phyloP scores from a whole-genome alignment of 2,797 vertebrate species.

The Psittacula echo region DNA sequence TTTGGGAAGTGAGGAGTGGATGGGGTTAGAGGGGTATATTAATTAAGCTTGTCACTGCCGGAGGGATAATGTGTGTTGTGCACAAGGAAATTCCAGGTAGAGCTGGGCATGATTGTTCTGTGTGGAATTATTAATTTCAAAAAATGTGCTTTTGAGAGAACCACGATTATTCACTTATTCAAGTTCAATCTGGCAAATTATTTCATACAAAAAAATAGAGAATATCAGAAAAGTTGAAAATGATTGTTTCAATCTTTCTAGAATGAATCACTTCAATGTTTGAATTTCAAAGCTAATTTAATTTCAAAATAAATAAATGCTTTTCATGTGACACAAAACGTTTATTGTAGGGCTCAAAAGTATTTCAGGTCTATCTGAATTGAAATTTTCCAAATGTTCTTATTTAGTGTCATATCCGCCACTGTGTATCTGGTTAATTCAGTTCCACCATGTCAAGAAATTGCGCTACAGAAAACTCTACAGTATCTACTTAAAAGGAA shows the following conservation, averaged over 20 bases:
- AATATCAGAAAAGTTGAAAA: not conserved
- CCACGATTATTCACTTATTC: not conserved
- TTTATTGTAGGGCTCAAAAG: not conserved
- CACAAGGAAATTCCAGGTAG: not conserved
- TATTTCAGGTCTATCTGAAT: not conserved
- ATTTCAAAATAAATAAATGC: not conserved
- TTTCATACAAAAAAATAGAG: not conserved
- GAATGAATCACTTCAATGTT: not conserved
- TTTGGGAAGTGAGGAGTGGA: not conserved
- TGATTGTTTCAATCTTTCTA: not conserved
- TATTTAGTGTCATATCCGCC: not conserved
- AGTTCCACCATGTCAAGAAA: not conserved
- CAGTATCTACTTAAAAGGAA: not conserved
- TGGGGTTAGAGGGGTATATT: conserved; percentile 11
- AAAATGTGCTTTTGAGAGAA: not conserved
- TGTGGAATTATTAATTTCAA: not conserved
- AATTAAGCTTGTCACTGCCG: conserved; percentile 35
- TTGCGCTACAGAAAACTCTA: not conserved
- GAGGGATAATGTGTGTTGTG: not conserved
- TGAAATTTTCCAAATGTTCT: not conserved
- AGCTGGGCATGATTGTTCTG: not conserved
- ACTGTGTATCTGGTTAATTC: not conserved
- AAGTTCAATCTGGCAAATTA: not conserved
- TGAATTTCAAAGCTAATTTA: not conserved
- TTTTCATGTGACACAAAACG: not conserved